Evolutionary conservation across 1,140 invertebrate species (phyloP).

Genomic region (Pantala flavescens): DNA sequence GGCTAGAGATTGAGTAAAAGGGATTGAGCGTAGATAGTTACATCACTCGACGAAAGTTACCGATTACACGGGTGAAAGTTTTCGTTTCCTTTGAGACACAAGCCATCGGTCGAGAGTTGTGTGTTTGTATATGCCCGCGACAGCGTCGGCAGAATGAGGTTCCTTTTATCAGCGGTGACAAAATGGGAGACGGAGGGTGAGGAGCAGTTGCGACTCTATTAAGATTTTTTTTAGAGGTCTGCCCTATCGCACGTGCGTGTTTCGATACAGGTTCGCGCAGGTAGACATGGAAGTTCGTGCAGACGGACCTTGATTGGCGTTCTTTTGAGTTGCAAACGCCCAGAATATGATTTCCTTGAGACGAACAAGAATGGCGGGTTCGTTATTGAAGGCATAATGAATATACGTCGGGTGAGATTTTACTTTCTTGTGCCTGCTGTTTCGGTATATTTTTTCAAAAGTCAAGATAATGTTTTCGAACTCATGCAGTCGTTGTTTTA

Average conservation of each 20-base stretch:
- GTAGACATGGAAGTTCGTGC: too few relatives aligned
- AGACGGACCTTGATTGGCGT: too few relatives aligned
- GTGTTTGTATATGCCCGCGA: background rate
- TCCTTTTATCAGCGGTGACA: background rate
- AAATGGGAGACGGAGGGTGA: background rate
- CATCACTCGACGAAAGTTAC: constrained; percentile 8
- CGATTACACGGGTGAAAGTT: background rate
- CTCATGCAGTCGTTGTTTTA: too few relatives aligned
- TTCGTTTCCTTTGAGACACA: background rate
- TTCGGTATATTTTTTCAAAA: too few relatives aligned
- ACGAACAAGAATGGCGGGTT: too few relatives aligned
- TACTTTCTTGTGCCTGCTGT: too few relatives aligned
- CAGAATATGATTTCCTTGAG: too few relatives aligned
- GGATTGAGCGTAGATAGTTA: background rate
- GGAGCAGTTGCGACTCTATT: background rate
- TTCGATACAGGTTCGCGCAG: too few relatives aligned
- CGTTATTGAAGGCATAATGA: too few relatives aligned
- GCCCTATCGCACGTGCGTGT: background rate
- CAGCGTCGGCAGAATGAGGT: background rate
- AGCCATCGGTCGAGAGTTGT: background rate
- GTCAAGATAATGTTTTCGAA: too few relatives aligned
- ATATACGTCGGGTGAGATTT: too few relatives aligned
- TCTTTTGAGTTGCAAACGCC: too few relatives aligned
- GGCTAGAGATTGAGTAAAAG: background rate
- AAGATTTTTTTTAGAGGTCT: background rate